These are phyloP conservation scores for Chondrilla cf. caribensis DNA, from an alignment of 37 sponge, comb jelly and placozoan species.

Conservation along the genomic window DNA sequence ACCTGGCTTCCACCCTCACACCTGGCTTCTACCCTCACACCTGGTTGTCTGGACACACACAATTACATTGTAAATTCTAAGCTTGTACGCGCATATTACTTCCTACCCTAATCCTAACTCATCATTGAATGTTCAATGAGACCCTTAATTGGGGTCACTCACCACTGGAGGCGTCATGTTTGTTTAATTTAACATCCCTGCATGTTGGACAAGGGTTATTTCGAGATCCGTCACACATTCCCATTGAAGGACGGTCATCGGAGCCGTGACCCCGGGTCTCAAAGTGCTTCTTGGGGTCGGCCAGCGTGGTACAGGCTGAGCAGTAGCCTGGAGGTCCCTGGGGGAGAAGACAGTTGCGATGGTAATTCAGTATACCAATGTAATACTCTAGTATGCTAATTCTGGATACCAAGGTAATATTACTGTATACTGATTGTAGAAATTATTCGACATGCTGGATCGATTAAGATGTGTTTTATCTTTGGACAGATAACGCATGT, in stretches of 20 bases:
- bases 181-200: constrained; percentile 8
- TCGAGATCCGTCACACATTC: constrained; percentile 8
- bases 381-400: too few species aligned
- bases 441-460: too few species aligned
- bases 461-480: too few species aligned
- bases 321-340: constrained; percentile 20
- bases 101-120: too few species aligned
- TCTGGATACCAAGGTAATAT: neutral
- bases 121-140: too few species aligned
- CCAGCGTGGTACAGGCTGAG: constrained; percentile 4
- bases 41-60: neutral
- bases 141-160: too few species aligned
- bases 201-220: constrained; percentile 23
- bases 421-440: neutral
- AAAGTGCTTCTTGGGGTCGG: constrained; percentile 27
- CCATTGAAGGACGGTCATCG: neutral
- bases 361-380: too few species aligned
- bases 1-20: too few species aligned
- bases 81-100: too few species aligned
- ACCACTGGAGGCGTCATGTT: too few species aligned
- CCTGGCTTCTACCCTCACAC: neutral
- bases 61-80: too few species aligned
- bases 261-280: neutral
- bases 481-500: too few species aligned
- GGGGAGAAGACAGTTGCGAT: neutral